Conservation (phyloP, 2,888 invertebrate genomes). For the Tiliacea citrago region DNA sequence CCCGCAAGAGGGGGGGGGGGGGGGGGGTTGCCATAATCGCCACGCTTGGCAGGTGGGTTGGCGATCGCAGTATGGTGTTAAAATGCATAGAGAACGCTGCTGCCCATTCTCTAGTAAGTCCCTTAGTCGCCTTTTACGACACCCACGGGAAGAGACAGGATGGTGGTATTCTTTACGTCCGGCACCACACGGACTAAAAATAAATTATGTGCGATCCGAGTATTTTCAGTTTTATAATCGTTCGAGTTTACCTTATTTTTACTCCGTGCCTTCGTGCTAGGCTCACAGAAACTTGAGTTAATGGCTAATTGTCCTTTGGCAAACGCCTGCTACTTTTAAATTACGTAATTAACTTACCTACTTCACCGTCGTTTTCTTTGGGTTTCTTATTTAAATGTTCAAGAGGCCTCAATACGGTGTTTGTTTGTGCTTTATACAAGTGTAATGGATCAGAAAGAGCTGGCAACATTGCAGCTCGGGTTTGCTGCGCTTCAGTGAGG, state of each 20-base stretch:
- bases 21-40: no score
- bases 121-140: no score
- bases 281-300: not conserved
- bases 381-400: constrained; percentile 22
- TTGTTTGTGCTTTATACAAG: not conserved
- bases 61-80: no score
- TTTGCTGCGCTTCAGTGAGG: constrained; percentile 55
- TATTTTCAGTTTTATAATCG: no score
- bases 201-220: no score
- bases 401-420: not conserved
- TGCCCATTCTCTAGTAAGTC: no score
- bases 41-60: no score
- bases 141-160: no score
- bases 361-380: not conserved
- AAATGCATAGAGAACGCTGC: no score
- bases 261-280: not conserved
- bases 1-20: no score
- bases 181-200: no score
- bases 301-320: not conserved
- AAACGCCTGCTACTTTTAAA: constrained; percentile 38
- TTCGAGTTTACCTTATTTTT: not conserved
- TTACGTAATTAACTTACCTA: constrained; percentile 20
- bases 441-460: constrained; percentile 37
- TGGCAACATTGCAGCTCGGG: constrained; percentile 23
- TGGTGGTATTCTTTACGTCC: no score